Base-by-base conservation (phyloP, 2,888 invertebrate genomes). In the Yponomeuta sedellus region DNA sequence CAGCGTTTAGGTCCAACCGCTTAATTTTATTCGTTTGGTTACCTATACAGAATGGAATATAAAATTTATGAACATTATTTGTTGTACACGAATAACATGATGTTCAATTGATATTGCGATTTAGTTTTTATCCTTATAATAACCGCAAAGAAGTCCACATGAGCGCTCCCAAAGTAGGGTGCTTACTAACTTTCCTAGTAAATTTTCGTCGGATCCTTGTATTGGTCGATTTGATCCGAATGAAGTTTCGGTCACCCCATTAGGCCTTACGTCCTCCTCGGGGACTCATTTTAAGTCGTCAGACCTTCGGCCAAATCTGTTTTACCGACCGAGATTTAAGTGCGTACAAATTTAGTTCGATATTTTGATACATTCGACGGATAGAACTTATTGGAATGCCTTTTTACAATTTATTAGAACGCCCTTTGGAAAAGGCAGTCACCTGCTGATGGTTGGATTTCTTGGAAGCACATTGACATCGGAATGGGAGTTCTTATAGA, bases 251-350 rank as follows among this genome's bases (percentile, higher is more conserved):
- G 69, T 61, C 67, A 63, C 68, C 71, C 73, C 71, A 74, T 78
- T 77, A 77, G 72, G 71, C 72, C 74, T 72, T 76, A 74, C 69
- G 71, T 76, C 77, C 73, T 70, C 76, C 83, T 73, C 72, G 81
- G 61, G 83, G 81, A 73, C 78, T 77, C 77, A 78, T 86, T 83
- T 78, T 72, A 70, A 72, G 81, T 77, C 83, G 83, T 80, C 76
- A 74, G 74, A 73, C 75, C 73, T 68, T 70, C 73, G 73, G 74
- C 74, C 72, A 68, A 67, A 74, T 75, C 70, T 71, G 71, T 69
- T 70, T n/a, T n/a, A n/a, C n/a, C n/a, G 74, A 73, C 77, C 79
- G 74, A 73, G 74, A 80, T 82, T 8, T 81, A 78, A 75, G 73
- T 74, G 20, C 28, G 61, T 19, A 44, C 4, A 12, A 20, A 44